A percentile compares a stretch with the other conserved stretches of the same genome.
phyloP scores from a whole-genome alignment of 2,888 invertebrate genomes.

The Listrodromus nycthemerus region DNA sequence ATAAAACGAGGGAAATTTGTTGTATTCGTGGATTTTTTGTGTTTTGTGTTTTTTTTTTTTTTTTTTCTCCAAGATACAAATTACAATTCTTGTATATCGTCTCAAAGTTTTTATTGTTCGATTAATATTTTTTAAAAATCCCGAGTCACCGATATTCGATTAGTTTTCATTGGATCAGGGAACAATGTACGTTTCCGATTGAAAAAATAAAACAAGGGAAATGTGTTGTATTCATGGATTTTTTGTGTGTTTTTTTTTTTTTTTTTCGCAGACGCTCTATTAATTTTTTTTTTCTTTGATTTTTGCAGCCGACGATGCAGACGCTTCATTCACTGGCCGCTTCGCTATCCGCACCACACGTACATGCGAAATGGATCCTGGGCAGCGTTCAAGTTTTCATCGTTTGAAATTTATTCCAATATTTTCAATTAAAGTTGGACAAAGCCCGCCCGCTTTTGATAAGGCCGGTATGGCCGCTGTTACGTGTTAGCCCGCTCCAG shows the following conservation, averaged over 20 bases:
- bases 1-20: no score
- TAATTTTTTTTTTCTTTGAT: constrained; percentile 58
- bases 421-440: constrained; percentile 84
- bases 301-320: constrained; percentile 46
- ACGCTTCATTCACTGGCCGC: constrained; percentile 49
- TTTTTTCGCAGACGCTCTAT: constrained; percentile 26
- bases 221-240: neutral
- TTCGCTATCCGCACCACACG: constrained; percentile 58
- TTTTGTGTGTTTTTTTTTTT: no score
- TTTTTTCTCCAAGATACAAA: no score
- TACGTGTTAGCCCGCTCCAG: constrained; percentile 78
- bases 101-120: no score
- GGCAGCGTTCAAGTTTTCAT: constrained; percentile 69
- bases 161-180: neutral
- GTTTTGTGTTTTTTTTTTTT: no score
- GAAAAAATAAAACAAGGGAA: neutral
- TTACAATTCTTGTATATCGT: no score
- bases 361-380: constrained; percentile 48
- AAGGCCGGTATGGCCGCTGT: constrained; percentile 71
- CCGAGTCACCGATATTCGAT: neutral
- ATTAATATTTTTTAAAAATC: no score
- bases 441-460: constrained; percentile 79
- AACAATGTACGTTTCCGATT: neutral
- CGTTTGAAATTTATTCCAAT: constrained; percentile 83
- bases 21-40: no score